A percentile compares a stretch with the other conserved stretches of the same genome.
Evolutionary conservation across 2,797 vertebrate species (phyloP).

Genomic region (Pseudocheirus occidentalis): DNA sequence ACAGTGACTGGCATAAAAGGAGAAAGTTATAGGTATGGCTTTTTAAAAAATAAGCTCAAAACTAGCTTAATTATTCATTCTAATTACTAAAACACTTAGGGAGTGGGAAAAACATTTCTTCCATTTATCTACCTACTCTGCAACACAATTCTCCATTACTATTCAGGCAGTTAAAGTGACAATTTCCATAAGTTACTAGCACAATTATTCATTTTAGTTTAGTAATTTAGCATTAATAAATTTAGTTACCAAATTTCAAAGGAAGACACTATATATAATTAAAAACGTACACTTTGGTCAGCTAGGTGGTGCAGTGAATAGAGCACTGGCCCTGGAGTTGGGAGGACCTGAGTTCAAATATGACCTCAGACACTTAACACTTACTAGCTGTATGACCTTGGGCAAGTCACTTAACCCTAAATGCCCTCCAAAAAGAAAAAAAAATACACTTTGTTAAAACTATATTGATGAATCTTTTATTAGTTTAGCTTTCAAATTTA

Average conservation of each 20-base stretch:
- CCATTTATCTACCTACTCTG: conserved; percentile 44
- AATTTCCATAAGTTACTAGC: neutral
- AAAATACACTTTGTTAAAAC: too few relatives aligned
- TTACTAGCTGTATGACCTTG: too few relatives aligned
- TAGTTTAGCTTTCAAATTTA: neutral
- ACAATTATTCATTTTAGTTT: conserved; percentile 40
- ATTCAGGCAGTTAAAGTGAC: conserved; percentile 23
- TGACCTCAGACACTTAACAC: too few relatives aligned
- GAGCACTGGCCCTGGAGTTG: too few relatives aligned
- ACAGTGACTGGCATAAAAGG: neutral
- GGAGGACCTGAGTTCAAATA: too few relatives aligned
- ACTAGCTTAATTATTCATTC: conserved; percentile 31
- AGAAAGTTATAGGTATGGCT: conserved; percentile 16
- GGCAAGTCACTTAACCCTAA: too few relatives aligned
- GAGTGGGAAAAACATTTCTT: neutral
- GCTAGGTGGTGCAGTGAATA: too few relatives aligned
- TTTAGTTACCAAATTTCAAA: neutral
- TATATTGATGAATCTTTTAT: neutral
- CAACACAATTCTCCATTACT: conserved; percentile 26
- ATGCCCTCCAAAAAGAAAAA: too few relatives aligned
- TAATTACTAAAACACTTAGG: neutral
- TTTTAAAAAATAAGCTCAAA: conserved; percentile 30
- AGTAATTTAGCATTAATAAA: neutral
- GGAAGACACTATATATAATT: neutral
- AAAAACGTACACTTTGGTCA: neutral